Evolutionary conservation across 2,113 vertebrate genomes (phyloP).

Genomic region (Grammomys surdaster): DNA sequence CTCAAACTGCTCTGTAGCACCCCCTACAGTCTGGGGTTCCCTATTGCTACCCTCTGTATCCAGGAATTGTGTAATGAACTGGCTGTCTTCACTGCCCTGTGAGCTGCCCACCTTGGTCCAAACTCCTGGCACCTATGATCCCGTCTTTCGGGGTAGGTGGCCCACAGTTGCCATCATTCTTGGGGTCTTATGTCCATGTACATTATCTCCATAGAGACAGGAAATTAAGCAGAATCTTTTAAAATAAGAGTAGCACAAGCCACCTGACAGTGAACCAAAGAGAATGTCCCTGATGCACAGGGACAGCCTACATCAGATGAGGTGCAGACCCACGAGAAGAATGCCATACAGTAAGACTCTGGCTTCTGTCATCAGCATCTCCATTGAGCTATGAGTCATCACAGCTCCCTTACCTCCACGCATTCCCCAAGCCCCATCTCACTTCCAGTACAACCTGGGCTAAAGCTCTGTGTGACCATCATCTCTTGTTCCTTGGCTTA

Average conservation of each 20-base stretch:
- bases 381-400: too few species aligned
- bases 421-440: neutral
- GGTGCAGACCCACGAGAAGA: too few species aligned
- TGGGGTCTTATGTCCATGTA: neutral
- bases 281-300: accelerated
- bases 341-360: neutral
- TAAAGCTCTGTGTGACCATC: accelerated
- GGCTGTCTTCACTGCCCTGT: neutral
- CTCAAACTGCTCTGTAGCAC: neutral
- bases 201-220: neutral
- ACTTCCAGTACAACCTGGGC: neutral
- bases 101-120: neutral
- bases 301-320: neutral
- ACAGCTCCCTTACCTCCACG: neutral
- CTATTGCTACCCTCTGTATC: neutral
- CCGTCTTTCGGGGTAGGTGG: too few species aligned
- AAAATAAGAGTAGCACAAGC: too few species aligned
- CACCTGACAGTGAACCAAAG: too few species aligned
- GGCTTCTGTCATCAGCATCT: too few species aligned
- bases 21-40: neutral
- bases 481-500: neutral
- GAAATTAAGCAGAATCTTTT: accelerated
- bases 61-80: too few species aligned
- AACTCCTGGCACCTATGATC: accelerated
- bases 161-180: accelerated